These are phyloP conservation scores for Drosophila lutescens DNA, from an alignment of 2,888 invertebrate species.

Conservation along the genomic window DNA sequence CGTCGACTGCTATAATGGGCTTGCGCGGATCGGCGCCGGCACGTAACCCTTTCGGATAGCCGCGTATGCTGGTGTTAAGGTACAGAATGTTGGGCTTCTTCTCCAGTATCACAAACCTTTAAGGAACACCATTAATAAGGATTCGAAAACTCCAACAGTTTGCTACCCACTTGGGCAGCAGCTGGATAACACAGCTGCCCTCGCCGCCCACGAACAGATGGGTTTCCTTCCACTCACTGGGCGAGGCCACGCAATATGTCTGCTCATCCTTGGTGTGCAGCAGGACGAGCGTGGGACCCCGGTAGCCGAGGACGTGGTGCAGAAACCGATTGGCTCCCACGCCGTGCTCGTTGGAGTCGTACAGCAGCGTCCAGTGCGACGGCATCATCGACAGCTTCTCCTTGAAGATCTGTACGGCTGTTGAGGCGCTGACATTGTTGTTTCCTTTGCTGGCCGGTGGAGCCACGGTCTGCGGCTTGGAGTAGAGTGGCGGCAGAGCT, in stretches of 20 bases:
- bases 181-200: constrained; percentile 91
- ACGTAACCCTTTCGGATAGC: constrained; percentile 93
- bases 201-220: constrained; percentile 93
- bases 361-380: constrained; percentile 93
- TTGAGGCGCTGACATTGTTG: constrained; percentile 72
- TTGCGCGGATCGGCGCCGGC: constrained; percentile 92
- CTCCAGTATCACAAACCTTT: constrained; percentile 86
- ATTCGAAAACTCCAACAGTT: background rate
- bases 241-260: constrained; percentile 90
- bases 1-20: constrained; percentile 90
- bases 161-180: constrained; percentile 88
- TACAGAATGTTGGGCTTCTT: constrained; percentile 91
- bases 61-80: constrained; percentile 92
- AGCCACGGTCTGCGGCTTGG: constrained; percentile 84
- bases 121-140: constrained; percentile 35
- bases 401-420: constrained; percentile 86
- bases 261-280: constrained; percentile 87
- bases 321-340: constrained; percentile 94
- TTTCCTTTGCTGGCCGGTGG: constrained; percentile 61
- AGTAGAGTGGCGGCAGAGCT: constrained; percentile 87
- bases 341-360: constrained; percentile 93
- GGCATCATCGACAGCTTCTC: constrained; percentile 88
- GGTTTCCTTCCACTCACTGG: constrained; percentile 94
- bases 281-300: constrained; percentile 88
- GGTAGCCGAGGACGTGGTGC: constrained; percentile 90